These are phyloP conservation scores for Zeus faber DNA, from an alignment of 2,113 vertebrate species.

Conservation along the genomic window DNA sequence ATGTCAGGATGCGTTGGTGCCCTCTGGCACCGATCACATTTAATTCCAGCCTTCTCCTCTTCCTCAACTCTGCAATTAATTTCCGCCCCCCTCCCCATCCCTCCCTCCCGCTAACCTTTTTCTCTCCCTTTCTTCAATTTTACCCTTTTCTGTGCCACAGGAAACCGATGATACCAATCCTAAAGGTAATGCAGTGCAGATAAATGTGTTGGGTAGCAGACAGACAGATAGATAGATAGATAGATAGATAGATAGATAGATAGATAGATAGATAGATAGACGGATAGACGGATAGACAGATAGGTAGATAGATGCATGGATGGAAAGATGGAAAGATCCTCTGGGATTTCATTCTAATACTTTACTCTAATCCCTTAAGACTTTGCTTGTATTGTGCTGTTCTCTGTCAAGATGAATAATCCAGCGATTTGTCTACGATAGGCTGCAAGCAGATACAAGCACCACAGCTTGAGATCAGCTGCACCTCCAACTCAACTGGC, in stretches of 20 bases:
- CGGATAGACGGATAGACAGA: constrained; percentile 12
- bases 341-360: constrained; percentile 52
- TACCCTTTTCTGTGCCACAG: not conserved
- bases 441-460: constrained; percentile 24
- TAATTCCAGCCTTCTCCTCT: not conserved
- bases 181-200: no score
- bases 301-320: constrained; percentile 24
- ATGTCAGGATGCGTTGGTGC: constrained; percentile 1
- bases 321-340: constrained; percentile 14
- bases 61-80: not conserved
- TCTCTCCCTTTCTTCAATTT: not conserved
- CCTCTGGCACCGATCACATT: not conserved
- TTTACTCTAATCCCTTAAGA: constrained; percentile 48
- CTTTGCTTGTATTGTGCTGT: constrained; percentile 22
- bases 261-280: not conserved
- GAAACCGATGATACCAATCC: not conserved
- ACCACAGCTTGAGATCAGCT: not conserved
- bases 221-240: constrained; percentile 13
- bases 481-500: no score
- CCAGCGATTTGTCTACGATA: constrained; percentile 18
- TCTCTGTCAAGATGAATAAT: constrained; percentile 50
- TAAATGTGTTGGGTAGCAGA: no score
- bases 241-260: not conserved
- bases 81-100: not conserved
- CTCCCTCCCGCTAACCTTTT: not conserved